Conservation (phyloP, 2,888 invertebrate species). For the Campoletis raptor region DNA sequence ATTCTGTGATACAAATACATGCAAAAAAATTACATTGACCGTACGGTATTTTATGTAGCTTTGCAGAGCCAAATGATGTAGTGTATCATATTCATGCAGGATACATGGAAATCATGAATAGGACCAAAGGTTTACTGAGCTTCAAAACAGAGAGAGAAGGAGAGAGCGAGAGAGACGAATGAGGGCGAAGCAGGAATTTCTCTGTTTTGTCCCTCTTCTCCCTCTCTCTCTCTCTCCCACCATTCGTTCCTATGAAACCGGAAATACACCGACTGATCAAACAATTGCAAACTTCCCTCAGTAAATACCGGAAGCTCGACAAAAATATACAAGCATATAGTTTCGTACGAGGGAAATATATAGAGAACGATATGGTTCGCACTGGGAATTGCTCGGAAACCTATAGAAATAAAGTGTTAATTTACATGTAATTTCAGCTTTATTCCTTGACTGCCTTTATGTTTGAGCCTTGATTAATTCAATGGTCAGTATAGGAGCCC, state of each 20-base stretch:
- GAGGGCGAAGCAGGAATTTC: constrained; percentile 15
- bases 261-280: constrained; percentile 81
- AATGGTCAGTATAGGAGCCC: constrained; percentile 78
- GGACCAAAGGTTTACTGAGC: constrained; percentile 35
- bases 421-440: not conserved
- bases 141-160: constrained; percentile 55
- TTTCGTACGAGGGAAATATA: not conserved
- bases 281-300: constrained; percentile 82
- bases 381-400: constrained; percentile 61
- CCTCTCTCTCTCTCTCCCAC: constrained; percentile 32
- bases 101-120: constrained; percentile 43
- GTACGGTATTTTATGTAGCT: constrained; percentile 13
- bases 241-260: constrained; percentile 71
- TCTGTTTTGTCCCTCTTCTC: constrained; percentile 12
- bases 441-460: constrained; percentile 72
- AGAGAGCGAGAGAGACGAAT: not conserved
- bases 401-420: constrained; percentile 65
- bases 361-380: constrained; percentile 32
- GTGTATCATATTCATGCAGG: constrained; percentile 46
- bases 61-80: constrained; percentile 16
- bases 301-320: constrained; percentile 79
- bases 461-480: constrained; percentile 79
- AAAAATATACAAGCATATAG: constrained; percentile 69
- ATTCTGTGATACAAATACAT: constrained; percentile 8
- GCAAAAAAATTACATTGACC: constrained; percentile 17